Conservation (phyloP, 2,113 vertebrate species). For the Vimba vimba region DNA sequence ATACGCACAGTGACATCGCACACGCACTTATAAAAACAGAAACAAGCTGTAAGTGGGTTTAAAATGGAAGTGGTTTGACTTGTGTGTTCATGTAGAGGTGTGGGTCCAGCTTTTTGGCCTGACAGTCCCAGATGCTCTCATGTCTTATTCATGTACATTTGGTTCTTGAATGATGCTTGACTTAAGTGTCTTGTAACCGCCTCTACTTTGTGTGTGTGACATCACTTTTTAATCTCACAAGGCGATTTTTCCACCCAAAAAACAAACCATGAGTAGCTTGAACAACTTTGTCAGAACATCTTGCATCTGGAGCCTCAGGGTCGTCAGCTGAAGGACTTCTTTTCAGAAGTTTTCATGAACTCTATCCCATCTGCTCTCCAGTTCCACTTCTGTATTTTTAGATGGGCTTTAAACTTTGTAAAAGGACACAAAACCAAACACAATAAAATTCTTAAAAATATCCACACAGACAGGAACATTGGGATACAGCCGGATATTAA, state of each 20-base stretch:
- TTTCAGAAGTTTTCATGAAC: conserved; percentile 12
- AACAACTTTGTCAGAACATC: not conserved
- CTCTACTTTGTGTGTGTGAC: not conserved
- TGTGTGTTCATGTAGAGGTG: not conserved
- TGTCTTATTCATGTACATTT: conserved; percentile 44
- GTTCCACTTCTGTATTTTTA: not conserved
- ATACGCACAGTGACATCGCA: not conserved
- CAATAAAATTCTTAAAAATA: not conserved
- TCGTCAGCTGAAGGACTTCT: not conserved
- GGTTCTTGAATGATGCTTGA: conserved; percentile 14
- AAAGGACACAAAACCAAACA: conserved; percentile 14
- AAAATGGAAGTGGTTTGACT: not conserved
- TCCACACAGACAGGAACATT: not conserved
- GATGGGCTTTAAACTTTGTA: not conserved
- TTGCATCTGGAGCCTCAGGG: not conserved
- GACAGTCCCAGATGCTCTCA: conserved; percentile 9
- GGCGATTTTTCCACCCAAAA: not conserved
- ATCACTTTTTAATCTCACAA: not conserved
- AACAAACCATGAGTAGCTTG: not conserved
- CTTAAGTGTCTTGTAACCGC: conserved; percentile 25
- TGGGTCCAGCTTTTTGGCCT: not conserved
- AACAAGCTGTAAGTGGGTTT: not conserved
- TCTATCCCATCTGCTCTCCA: not conserved
- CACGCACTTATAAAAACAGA: not conserved
- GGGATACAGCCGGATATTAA: not conserved